Base-by-base conservation (phyloP, 2,888 invertebrate species). In the Thera obeliscata region DNA sequence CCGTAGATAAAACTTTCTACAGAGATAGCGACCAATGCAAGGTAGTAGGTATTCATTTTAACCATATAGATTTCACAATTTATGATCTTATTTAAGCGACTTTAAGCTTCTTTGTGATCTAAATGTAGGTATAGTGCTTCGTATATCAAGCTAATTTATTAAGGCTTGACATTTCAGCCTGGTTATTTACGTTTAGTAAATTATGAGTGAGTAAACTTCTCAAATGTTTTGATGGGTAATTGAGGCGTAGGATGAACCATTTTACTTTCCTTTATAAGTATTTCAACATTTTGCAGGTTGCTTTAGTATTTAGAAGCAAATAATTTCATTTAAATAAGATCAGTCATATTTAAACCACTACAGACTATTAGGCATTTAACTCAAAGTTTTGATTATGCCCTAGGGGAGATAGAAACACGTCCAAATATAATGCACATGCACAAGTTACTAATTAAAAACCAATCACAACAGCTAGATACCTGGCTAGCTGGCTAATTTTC, bases 41-140 rank as follows among this genome's bases (percentile, higher is more conserved):
- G 12, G 49, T 12, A 3, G 11, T 48, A 48, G 5, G 12, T 33
- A 33, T 8, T 52, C 35, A 43, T 56, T n/a, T 56, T 63, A 67
- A 72, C 65, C 61, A 50, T 54, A 52, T 56, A 64, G 49, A 69
- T 65, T 70, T 69, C 11, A 59, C 54, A 67, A 73, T 70, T 67
- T 65, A 73, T 56, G 63, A 64, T 56, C 62, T 69, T 56, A 69
- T 70, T 70, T 56, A 41, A 33, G 50, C 62, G 12, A 61, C 54
- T 64, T 68, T 60, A 49, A 6, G 38, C 56, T 11, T 46, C 12
- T 64, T 66, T 64, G 43, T 59, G 11, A 61, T 54, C 57, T 22
- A 54, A 71, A 9, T 58, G 56, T 12, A 36, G 38, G 43, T 54
- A 43, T 69, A 55, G 59, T 33, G 43, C 59, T 36, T 69, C n/a